Evolutionary conservation across 2,113 vertebrate genomes (phyloP), one percentile per base, ranked within the genome.

Genomic region (Oenanthe oenanthe): DNA sequence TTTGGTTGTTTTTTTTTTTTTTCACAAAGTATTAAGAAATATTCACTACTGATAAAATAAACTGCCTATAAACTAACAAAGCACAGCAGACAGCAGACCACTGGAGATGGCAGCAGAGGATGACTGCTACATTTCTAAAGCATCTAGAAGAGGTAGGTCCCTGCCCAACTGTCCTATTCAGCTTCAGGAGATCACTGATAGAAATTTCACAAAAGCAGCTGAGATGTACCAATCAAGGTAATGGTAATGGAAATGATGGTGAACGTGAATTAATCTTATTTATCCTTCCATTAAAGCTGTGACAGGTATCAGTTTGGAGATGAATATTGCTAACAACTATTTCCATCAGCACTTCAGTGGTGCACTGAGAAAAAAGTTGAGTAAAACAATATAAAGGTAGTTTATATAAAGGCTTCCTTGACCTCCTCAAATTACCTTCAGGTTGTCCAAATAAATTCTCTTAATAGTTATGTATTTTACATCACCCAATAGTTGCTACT

Each of bases 171-270:
- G 14, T 32, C 36, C 63, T 18, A 22, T 19, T 77, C 2, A 6
- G 17, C 40, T 43, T 42, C 45, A 32, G 28, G 9, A 63, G 12
- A 17, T 3, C 13, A 20, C 16, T 2, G 7, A 67, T 5, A 79
- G n/a, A 87, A 51, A 74, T 43, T 32, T 48, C 45, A 47, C 15
- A 83, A 32, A 34, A 71, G 36, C 45, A 51, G 17, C 47, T 13
- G 22, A 81, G 28, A 51, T 1, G 0, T 20, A 68, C 21, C 24
- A 65, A 7, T 6, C 8, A 12, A 4, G 6, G 26, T 58, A 50
- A n/a, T 5, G 7, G 24, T 50, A 51, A n/a, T 4, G 9, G 17
- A 73, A 80, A 36, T 50, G 1, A 54, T 28, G 13, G 14, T 21
- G 21, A 84, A 63, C 0, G 4, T n/a, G 13, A 77, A 61, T 77